Evolutionary conservation across 2,888 invertebrate species (phyloP).

Genomic region (Rhagonycha lutea): DNA sequence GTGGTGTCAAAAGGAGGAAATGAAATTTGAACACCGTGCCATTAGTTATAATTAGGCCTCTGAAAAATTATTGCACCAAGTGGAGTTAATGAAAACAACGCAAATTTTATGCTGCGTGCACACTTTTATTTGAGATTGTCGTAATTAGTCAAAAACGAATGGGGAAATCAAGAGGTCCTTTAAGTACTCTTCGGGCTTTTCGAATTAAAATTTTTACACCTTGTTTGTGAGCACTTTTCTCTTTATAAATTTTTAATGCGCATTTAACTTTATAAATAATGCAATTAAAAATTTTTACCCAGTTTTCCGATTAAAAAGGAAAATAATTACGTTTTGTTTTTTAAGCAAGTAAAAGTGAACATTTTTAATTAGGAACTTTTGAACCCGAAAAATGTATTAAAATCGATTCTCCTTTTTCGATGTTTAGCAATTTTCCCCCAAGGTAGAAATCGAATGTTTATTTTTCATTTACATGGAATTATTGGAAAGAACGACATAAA

Average conservation of each 20-base stretch:
- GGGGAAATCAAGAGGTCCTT: constrained; percentile 13
- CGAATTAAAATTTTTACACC: constrained; percentile 14
- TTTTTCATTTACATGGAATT: neutral
- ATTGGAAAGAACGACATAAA: neutral
- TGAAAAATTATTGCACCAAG: constrained; percentile 18
- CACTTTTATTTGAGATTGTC: constrained; percentile 9
- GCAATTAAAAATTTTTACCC: neutral
- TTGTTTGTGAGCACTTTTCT: constrained; percentile 4
- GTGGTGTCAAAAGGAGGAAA: constrained; percentile 25
- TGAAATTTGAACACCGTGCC: constrained; percentile 24
- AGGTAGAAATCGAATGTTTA: neutral
- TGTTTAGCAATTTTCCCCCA: neutral
- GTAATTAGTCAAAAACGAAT: constrained; percentile 13
- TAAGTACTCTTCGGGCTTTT: constrained; percentile 11
- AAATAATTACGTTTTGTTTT: neutral
- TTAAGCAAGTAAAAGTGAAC: neutral
- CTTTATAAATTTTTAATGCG: neutral
- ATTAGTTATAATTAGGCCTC: constrained; percentile 21
- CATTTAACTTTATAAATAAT: neutral
- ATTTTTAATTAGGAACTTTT: neutral
- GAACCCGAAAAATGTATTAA: neutral
- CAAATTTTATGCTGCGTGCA: constrained; percentile 13
- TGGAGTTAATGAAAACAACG: constrained; percentile 16
- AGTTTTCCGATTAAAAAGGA: neutral
- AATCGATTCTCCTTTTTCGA: neutral